Evolutionary conservation across 2,888 invertebrate genomes (phyloP).

Genomic region (Lapara coniferarum): DNA sequence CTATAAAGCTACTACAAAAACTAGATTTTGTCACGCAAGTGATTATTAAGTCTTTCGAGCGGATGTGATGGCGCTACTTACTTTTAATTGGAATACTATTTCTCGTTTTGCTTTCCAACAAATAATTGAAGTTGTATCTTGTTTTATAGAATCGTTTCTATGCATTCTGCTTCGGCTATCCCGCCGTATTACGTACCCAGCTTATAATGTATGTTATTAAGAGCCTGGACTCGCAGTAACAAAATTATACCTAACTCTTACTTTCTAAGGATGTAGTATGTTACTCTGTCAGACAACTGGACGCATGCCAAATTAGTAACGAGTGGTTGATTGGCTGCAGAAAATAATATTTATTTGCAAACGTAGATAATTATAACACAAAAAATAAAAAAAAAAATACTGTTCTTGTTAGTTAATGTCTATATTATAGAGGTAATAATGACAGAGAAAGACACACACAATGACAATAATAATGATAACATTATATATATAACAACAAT

Average conservation of each 20-base stretch:
- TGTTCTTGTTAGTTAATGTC: too few species aligned
- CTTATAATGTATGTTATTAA: background rate
- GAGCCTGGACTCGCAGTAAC: background rate
- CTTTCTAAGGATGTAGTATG: background rate
- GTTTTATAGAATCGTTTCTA: constrained; percentile 20
- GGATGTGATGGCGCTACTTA: constrained; percentile 67
- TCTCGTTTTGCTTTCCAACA: constrained; percentile 56
- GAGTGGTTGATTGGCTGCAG: background rate
- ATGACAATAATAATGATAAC: too few species aligned
- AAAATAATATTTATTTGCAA: background rate
- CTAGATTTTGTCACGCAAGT: constrained; percentile 74
- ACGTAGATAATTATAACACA: too few species aligned
- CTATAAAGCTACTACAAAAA: constrained; percentile 50
- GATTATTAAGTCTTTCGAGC: constrained; percentile 65
- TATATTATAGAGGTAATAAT: too few species aligned
- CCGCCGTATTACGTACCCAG: background rate
- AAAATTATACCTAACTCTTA: background rate
- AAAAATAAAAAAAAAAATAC: too few species aligned
- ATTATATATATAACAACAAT: too few species aligned
- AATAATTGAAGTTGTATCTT: constrained; percentile 26
- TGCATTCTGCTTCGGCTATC: background rate
- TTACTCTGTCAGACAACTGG: background rate
- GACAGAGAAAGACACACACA: too few species aligned
- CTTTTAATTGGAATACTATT: constrained; percentile 70
- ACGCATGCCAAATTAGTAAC: background rate